These are phyloP conservation scores for Spongilla lacustris DNA, from an alignment of 37 sponge, comb jelly and placozoan species.

Conservation along the genomic window DNA sequence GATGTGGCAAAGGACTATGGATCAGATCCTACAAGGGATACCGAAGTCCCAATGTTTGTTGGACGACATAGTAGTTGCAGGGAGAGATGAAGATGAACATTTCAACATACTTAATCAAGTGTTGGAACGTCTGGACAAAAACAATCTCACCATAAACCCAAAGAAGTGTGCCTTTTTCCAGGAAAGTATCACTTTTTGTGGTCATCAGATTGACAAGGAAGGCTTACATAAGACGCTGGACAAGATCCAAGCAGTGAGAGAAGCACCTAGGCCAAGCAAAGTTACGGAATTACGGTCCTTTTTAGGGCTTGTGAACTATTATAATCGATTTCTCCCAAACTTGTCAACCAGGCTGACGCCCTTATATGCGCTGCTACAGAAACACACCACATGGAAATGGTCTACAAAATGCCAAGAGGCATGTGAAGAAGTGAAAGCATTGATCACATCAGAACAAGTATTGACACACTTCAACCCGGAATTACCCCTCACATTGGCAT, in stretches of 20 bases:
- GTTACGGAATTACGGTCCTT: constrained; percentile 14
- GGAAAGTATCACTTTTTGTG: neutral
- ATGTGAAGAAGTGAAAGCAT: constrained; percentile 19
- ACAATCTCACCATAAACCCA: constrained; percentile 21
- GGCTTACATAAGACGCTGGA: no score
- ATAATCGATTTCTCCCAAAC: constrained; percentile 34
- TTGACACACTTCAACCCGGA: constrained; percentile 25
- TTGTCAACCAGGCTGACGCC: constrained; percentile 38
- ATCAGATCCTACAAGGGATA: constrained; percentile 17
- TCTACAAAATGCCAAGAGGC: constrained; percentile 11
- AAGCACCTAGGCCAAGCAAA: constrained; percentile 22
- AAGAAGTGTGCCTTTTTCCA: constrained; percentile 25
- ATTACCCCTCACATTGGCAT: constrained; percentile 16
- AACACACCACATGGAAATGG: constrained; percentile 38
- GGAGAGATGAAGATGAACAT: constrained; percentile 19
- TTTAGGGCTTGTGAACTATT: constrained; percentile 47
- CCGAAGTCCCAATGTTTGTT: constrained; percentile 6
- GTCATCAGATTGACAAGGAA: constrained; percentile 18
- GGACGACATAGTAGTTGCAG: constrained; percentile 46
- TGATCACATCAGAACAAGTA: constrained; percentile 17
- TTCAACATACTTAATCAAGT: constrained; percentile 9
- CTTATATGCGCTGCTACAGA: constrained; percentile 31
- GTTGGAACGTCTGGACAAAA: constrained; percentile 9
- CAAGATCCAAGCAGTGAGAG: neutral
- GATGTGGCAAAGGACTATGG: constrained; percentile 50